Conservation (phyloP, 2,797 vertebrate genomes). For the Lepus oiostolus region DNA sequence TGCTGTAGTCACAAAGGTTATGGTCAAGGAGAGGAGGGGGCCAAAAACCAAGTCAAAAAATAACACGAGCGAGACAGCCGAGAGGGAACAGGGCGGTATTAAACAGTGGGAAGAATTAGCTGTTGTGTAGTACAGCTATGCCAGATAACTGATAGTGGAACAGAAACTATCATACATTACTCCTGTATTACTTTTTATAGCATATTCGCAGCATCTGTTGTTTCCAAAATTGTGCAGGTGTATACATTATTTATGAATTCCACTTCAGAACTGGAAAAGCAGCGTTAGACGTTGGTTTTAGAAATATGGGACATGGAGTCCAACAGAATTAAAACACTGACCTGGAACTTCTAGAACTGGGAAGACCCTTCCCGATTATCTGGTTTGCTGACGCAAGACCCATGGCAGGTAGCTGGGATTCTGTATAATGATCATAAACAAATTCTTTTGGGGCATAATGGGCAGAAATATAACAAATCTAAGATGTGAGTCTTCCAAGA, state of each 20-base stretch:
- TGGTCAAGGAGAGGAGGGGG: neutral
- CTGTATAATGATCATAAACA: neutral
- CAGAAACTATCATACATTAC: neutral
- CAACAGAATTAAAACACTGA: neutral
- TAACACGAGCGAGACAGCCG: neutral
- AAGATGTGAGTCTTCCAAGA: neutral
- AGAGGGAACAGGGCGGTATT: no score
- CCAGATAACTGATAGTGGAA: neutral
- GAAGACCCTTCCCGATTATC: no score
- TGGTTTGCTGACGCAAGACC: no score
- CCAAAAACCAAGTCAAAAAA: neutral
- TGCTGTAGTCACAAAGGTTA: neutral
- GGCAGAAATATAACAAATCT: neutral
- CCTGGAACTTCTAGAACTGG: neutral
- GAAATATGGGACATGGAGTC: neutral
- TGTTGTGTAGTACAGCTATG: neutral
- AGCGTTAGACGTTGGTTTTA: constrained; percentile 2
- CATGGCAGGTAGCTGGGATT: neutral
- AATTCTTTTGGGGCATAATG: neutral
- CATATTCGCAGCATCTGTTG: neutral
- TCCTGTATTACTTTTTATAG: neutral
- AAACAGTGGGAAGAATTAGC: neutral
- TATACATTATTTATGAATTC: neutral
- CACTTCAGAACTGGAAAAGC: neutral
- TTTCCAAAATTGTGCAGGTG: neutral